A percentile compares a stretch with the other conserved stretches of the same genome.
Conservation (phyloP, 23 tunicate genomes). For the Trididemnum nubilum region DNA sequence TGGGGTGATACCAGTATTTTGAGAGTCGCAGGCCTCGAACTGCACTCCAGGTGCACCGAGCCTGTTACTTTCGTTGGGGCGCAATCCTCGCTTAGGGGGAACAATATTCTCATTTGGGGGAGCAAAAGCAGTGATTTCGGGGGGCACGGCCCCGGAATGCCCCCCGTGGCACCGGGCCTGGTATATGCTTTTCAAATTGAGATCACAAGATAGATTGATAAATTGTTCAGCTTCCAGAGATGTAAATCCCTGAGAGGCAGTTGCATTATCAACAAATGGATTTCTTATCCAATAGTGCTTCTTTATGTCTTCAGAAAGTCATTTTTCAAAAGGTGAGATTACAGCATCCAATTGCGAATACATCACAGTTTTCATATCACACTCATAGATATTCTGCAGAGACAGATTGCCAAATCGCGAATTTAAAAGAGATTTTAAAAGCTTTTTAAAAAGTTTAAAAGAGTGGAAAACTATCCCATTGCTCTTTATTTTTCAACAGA, state of each 20-base stretch:
- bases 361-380: constrained; percentile 28
- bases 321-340: constrained; percentile 35
- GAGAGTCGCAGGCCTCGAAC: too few relatives aligned
- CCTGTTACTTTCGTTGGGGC: too few relatives aligned
- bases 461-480: constrained; percentile 34
- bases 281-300: constrained; percentile 36
- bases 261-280: constrained; percentile 39
- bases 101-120: neutral
- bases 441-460: constrained; percentile 26
- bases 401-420: constrained; percentile 32
- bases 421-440: constrained; percentile 36
- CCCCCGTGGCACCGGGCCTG: too few relatives aligned
- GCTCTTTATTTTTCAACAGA: constrained; percentile 36
- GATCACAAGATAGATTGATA: constrained; percentile 30
- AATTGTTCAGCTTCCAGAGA: constrained; percentile 37
- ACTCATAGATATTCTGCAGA: constrained; percentile 35
- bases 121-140: too few relatives aligned
- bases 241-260: constrained; percentile 30
- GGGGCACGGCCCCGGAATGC: too few relatives aligned
- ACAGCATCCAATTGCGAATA: constrained; percentile 36
- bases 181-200: constrained; percentile 35
- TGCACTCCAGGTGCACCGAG: too few relatives aligned
- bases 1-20: too few relatives aligned
- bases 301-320: constrained; percentile 36
- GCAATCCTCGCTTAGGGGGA: too few relatives aligned